Base-by-base conservation (phyloP, 2,113 vertebrate genomes). In the Ailurus styani region DNA sequence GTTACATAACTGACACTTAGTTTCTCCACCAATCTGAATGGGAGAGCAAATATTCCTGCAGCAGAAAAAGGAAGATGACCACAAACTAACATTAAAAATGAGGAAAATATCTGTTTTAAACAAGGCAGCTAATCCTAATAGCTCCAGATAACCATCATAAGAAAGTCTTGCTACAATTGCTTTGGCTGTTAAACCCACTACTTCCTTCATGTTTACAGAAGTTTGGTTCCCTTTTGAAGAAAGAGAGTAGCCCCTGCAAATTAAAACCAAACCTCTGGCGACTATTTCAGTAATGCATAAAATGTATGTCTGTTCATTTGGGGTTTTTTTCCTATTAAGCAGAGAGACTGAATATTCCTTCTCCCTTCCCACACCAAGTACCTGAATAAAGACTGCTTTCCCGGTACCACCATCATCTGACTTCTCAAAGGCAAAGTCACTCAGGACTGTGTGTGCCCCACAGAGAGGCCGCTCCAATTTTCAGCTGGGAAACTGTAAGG, bases 401-500 rank as follows among this genome's bases (percentile, higher is more conserved):
- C 92, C 82, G 62, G 85, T 66, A 96, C 45, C 7, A 62, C 88
- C 85, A 94, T 86, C 95, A 50, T 23, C 89, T 96, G 25, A 54
- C 75, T 87, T 95, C 97, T 70, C 50, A 55, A 95, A 96, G 95
- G 14, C 0, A 96, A 98, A 10, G 40, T 93, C 90, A 84, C 0
- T 6, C 94, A 78, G 40, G 72, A 20, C 47, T 31, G 9, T 12
- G 45, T 1, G 13, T 37, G 37, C n/a, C 73, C 75, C 73, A 85
- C 27, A 13, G 68, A 55, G n/a, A 91, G 13, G 40, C 20, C 47
- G 84, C 18, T 83, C 87, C 81, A 31, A 3, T 68, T 85, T 95
- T 93, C 54, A 95, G 66, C 29, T 11, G 64, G 27, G 40, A 84
- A 27, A 34, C 27, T 93, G 1, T 37, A 88, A 95, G 47, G 47